phyloP scores from a whole-genome alignment of 2,888 invertebrate species.

The Pachliopta kotzebuea region DNA sequence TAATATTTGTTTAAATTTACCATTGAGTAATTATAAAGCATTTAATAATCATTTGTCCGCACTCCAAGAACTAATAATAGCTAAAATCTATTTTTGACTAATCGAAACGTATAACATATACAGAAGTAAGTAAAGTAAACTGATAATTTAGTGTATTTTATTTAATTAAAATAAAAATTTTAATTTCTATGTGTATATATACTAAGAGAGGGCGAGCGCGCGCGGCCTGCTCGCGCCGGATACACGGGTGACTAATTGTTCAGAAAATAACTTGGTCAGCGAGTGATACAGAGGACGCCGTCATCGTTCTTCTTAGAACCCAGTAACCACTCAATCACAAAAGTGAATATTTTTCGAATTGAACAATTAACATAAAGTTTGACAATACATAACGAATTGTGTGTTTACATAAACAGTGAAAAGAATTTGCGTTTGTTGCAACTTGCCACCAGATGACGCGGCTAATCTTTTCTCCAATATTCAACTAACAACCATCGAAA shows the following conservation, averaged over 20 bases:
- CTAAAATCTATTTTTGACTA: neutral
- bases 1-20: slow-evolving; percentile 11
- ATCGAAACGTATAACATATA: neutral
- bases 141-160: neutral
- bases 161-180: neutral
- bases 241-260: slow-evolving; percentile 77
- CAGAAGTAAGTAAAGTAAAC: neutral
- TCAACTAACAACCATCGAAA: too few species aligned
- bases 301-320: slow-evolving; percentile 73
- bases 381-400: neutral
- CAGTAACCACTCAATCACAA: slow-evolving; percentile 52
- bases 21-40: slow-evolving; percentile 13
- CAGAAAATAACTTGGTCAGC: slow-evolving; percentile 79
- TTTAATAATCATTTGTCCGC: neutral
- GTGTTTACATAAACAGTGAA: too few species aligned
- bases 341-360: slow-evolving; percentile 16
- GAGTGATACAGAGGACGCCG: slow-evolving; percentile 67
- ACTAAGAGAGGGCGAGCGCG: slow-evolving; percentile 35
- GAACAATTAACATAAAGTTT: neutral
- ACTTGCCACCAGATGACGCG: too few species aligned
- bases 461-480: too few species aligned
- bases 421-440: too few species aligned
- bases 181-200: slow-evolving; percentile 5
- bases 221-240: slow-evolving; percentile 67
- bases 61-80: neutral